Evolutionary conservation across 1,140 invertebrate genomes (phyloP), one percentile per base, ranked within the genome.

Genomic region (Drosophila pruinosa): DNA sequence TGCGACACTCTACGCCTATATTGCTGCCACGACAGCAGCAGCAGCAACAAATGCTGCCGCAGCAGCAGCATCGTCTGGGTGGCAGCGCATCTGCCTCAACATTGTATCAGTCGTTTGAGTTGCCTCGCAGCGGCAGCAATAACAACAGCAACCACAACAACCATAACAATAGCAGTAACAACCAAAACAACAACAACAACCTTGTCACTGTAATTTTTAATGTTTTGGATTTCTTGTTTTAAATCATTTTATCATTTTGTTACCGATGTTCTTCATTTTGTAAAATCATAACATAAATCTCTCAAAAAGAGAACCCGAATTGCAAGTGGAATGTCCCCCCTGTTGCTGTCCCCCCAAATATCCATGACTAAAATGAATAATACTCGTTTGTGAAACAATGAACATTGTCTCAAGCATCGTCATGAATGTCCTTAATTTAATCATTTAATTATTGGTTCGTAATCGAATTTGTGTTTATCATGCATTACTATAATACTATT

Each of bases 181-280:
- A 34, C 56, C 76, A 41, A 62, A 67, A 48, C 34, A 75, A 62
- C 65, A 86, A 72, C 64, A 85, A 78, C 61, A 89, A 89, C 62
- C 68, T 90, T 71, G 85, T 82, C 63, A 90, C 70, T 48, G 79
- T 90, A 48, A 78, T 90, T 69, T 90, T 90, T 65, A 90, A 90
- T 85, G 81, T 90, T 67, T 78, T 90, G 65, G 89, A 90, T 43
- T 90, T 90, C 73, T 64, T 90, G 65, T 90, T 90, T 72, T 90
- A 74, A 77, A 28, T 31, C 47, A 28, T 15, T 28, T 17, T 24
- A n/a, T 26, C 39, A 47, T 47, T 47, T 47, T 47, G 43, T 50
- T 31, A 15, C 14, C 12, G 10, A 21, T 43, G 52, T 56, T 24
- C 47, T 7, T 47, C 52, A 65, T 57, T 53, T 58, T 67, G 53